phyloP scores from a whole-genome alignment of 2,797 vertebrate genomes.

The Cercopithecus mitis region DNA sequence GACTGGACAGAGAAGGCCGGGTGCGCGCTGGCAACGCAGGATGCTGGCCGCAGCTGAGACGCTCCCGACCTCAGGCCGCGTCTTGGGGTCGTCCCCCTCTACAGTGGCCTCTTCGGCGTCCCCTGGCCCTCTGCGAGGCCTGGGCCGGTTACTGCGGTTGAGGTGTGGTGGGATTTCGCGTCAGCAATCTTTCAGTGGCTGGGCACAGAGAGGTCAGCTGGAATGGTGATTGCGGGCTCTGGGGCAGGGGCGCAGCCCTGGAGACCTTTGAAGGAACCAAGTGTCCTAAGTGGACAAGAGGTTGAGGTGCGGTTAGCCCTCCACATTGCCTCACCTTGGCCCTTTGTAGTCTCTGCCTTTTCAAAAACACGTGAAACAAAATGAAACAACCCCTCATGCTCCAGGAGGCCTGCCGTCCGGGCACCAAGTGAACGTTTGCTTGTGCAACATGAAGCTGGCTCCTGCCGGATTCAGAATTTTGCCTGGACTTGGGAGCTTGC shows the following conservation, averaged over 20 bases:
- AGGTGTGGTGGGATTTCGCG: not conserved
- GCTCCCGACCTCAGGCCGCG: not conserved
- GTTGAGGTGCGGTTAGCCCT: not conserved
- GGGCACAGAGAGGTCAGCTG: not conserved
- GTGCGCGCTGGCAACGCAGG: not conserved
- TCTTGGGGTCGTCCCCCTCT: not conserved
- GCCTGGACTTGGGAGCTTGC: not conserved
- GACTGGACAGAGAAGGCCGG: not conserved
- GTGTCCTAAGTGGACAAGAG: not conserved
- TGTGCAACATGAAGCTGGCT: not conserved
- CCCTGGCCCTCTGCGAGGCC: not conserved
- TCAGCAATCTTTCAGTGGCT: not conserved
- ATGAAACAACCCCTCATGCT: not conserved
- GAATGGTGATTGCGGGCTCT: not conserved
- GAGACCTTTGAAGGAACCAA: not conserved
- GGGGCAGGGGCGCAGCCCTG: not conserved
- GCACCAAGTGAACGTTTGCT: not conserved
- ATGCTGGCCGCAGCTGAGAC: not conserved
- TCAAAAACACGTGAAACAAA: conserved; percentile 48
- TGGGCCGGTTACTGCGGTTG: not conserved
- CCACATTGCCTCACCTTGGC: not conserved
- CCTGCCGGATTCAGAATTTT: not conserved
- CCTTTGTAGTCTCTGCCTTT: not conserved
- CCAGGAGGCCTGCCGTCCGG: not conserved
- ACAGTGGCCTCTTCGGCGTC: not conserved